These are phyloP conservation scores for Eriosoma lanigerum DNA, from an alignment of 1,140 invertebrate species.

Conservation along the genomic window DNA sequence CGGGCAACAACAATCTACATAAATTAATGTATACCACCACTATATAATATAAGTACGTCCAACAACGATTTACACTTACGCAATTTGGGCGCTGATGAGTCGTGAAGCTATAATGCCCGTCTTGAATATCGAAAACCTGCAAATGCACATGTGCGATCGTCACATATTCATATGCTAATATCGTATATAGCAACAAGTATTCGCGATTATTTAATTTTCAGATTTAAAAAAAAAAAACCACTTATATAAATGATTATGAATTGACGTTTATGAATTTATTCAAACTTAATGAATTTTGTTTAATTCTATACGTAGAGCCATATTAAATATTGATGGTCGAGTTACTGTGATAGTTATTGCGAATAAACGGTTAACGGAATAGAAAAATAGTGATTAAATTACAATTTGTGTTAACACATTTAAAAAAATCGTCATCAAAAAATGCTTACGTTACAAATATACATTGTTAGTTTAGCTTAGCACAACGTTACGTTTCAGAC, in stretches of 20 bases:
- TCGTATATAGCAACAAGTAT: background rate
- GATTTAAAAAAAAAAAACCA: background rate
- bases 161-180: background rate
- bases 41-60: background rate
- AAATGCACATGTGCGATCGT: slow-evolving; percentile 6
- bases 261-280: background rate
- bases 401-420: background rate
- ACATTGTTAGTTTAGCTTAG: no score
- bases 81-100: slow-evolving; percentile 46
- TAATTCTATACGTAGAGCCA: no score
- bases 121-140: slow-evolving; percentile 7
- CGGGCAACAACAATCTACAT: background rate
- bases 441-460: slow-evolving; percentile 1
- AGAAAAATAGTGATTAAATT: background rate
- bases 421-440: background rate
- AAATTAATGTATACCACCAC: background rate
- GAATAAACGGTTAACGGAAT: background rate
- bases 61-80: slow-evolving; percentile 19
- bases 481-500: background rate
- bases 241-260: background rate
- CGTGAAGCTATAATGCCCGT: slow-evolving; percentile 51
- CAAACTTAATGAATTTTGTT: no score
- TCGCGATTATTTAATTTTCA: background rate
- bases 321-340: background rate
- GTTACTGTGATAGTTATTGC: background rate